Evolutionary conservation across 2,797 vertebrate species (phyloP), one percentile per base, ranked within the genome.

Genomic region (Onychomys arenicola): DNA sequence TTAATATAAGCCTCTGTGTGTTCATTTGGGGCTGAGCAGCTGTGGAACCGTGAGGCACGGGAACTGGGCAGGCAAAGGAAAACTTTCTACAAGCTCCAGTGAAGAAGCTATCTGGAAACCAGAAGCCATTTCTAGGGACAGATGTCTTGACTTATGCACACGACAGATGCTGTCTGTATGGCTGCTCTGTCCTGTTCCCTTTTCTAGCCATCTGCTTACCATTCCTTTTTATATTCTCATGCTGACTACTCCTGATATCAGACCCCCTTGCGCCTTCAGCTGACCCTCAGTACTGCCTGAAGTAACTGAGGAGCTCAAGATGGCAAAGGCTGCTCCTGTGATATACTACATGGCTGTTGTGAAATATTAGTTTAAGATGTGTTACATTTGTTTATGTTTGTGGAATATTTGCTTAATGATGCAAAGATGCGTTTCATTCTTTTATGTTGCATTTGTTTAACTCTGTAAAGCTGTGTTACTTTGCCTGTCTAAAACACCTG

Each of bases 151-250:
- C 34, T 11, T 27, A 0, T 0, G 14, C 23, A 46, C 6, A 2
- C 0, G 49, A 90, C 2, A 4, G 71, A 67, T 14, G 37, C 87
- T 76, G 0, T 40, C 32, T 6, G 0, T 6, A 19, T 0, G 3
- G 29, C n/a, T 57, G 59, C 21, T 32, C 21, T 81, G 40, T 65
- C 65, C 59, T 0, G 0, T 46, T 25, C 34, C 83, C 67, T 14
- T 52, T 55, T 46, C 21, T 6, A 6, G 73, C 46, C 0, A 2
- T n/a, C 57, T 87, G 67, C 9, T 52, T 32, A 40, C 29, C 49
- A 57, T 87, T 63, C 21, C 16, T 29, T 88, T 57, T 83, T 29
- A 23, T 25, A 29, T 19, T 14, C 34, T 67, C n/a, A 11, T 65
- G 67, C 43, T 55, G 57, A 85, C 46, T 17, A 34, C 21, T 49